Evolutionary conservation across 2,888 invertebrate genomes (phyloP).

Genomic region (Xylota sylvarum): DNA sequence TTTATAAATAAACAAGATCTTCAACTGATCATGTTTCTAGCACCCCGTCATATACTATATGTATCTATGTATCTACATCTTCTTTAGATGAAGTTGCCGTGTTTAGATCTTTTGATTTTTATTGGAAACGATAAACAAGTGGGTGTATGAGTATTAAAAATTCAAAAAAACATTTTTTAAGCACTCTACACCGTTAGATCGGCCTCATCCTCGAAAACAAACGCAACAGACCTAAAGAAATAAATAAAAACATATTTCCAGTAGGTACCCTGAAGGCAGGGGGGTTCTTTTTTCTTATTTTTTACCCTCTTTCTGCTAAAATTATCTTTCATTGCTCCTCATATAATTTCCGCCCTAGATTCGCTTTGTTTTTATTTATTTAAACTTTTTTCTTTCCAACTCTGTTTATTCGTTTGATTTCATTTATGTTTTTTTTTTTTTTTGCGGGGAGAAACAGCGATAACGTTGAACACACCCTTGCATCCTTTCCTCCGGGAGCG

Average conservation of each 20-base stretch:
- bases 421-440: constrained; percentile 6
- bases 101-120: background rate
- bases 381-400: constrained; percentile 14
- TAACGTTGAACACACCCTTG: constrained; percentile 43
- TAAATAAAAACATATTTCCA: background rate
- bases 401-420: constrained; percentile 32
- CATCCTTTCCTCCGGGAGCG: constrained; percentile 27
- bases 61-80: background rate
- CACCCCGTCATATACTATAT: no score
- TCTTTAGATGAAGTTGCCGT: background rate
- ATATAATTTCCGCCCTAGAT: constrained; percentile 69
- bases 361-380: constrained; percentile 41
- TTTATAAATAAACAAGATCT: no score
- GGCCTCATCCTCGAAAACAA: background rate
- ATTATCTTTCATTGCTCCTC: constrained; percentile 62
- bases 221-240: no score
- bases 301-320: constrained; percentile 41
- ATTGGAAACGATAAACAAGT: background rate
- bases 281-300: background rate
- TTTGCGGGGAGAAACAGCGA: constrained; percentile 30
- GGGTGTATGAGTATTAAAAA: background rate
- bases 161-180: background rate
- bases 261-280: background rate
- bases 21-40: background rate
- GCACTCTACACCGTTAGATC: background rate